Conservation (phyloP, 2,113 vertebrate genomes). For the Carassius gibelio region DNA sequence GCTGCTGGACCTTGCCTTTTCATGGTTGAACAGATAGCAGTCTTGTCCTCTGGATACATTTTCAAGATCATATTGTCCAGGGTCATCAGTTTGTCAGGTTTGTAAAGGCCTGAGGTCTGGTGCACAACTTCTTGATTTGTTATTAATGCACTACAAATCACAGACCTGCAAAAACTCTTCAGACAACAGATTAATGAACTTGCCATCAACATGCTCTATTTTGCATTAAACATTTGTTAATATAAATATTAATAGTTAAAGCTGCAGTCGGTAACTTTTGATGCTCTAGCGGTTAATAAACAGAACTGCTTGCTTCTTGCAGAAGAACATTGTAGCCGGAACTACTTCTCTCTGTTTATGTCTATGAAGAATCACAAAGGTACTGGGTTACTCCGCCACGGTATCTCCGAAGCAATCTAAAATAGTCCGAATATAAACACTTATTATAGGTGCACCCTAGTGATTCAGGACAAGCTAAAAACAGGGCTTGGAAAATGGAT, state of each 20-base stretch:
- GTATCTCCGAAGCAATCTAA: no score
- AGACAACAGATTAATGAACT: not conserved
- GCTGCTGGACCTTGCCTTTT: not conserved
- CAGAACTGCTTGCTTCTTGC: no score
- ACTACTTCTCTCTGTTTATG: no score
- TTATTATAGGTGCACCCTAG: no score
- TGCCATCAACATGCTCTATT: not conserved
- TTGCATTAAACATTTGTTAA: not conserved
- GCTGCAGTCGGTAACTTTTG: no score
- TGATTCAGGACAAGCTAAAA: no score
- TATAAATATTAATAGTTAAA: not conserved
- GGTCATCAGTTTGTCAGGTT: slow-evolving; percentile 19
- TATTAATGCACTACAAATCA: not conserved
- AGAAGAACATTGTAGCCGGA: no score
- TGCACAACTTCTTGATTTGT: not conserved
- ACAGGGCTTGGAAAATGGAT: no score
- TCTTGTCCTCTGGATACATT: not conserved
- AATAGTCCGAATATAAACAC: no score
- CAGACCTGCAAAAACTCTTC: not conserved
- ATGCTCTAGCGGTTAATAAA: no score
- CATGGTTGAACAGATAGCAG: not conserved
- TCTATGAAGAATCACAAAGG: no score
- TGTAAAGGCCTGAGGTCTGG: not conserved
- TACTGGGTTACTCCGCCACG: no score
- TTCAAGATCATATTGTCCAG: not conserved